These are phyloP conservation scores for Apamea crenata DNA, from an alignment of 2,888 invertebrate species.

Conservation along the genomic window DNA sequence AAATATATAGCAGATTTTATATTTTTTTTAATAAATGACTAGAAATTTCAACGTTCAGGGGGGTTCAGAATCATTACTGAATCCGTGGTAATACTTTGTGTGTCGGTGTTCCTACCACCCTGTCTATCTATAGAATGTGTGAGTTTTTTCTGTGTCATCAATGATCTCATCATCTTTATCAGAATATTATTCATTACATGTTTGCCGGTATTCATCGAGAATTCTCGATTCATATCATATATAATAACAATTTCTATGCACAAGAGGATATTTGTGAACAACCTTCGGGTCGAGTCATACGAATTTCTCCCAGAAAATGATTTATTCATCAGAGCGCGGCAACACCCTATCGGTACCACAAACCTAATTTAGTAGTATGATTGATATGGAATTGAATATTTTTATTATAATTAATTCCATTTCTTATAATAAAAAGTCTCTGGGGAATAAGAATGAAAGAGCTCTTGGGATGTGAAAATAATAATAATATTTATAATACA, in stretches of 20 bases:
- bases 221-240: slow-evolving; percentile 60
- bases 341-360: slow-evolving; percentile 65
- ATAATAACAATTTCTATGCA: slow-evolving; percentile 68
- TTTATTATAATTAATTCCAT: slow-evolving; percentile 65
- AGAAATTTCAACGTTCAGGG: too few relatives aligned
- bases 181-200: slow-evolving; percentile 21
- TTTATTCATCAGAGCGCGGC: slow-evolving; percentile 71
- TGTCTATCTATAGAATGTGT: background rate
- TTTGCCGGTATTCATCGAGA: slow-evolving; percentile 24
- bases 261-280: slow-evolving; percentile 63
- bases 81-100: background rate
- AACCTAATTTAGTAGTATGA: slow-evolving; percentile 68
- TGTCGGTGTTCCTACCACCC: too few relatives aligned
- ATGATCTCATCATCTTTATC: background rate
- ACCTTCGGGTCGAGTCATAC: slow-evolving; percentile 65
- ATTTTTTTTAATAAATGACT: too few relatives aligned
- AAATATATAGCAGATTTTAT: background rate
- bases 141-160: background rate
- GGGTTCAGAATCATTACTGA: background rate
- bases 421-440: slow-evolving; percentile 38
- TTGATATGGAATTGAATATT: slow-evolving; percentile 67
- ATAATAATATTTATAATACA: background rate
- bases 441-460: slow-evolving; percentile 37
- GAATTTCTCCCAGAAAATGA: slow-evolving; percentile 69
- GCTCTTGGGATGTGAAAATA: background rate